phyloP scores from a whole-genome alignment of 1,140 invertebrate genomes.

The Diorhabda sublineata region DNA sequence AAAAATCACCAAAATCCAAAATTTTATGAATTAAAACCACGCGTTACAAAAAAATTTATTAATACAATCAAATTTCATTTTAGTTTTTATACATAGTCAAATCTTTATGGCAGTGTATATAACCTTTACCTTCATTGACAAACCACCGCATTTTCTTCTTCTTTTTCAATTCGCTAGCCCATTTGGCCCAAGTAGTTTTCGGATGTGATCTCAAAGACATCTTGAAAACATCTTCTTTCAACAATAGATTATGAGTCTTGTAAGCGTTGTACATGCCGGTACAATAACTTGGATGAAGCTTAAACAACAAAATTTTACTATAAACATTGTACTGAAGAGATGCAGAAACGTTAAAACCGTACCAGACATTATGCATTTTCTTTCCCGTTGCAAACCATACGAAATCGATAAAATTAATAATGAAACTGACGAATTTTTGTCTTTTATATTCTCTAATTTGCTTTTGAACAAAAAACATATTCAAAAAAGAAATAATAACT shows the following conservation, averaged over 20 bases:
- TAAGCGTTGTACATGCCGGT: constrained; percentile 25
- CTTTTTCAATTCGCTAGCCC: constrained; percentile 23
- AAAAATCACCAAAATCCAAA: no score
- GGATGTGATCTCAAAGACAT: constrained; percentile 22
- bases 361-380: no score
- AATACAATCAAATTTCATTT: neutral
- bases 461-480: no score
- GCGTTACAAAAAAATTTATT: no score
- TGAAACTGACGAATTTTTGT: no score
- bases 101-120: constrained; percentile 6
- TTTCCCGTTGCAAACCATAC: no score
- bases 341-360: no score
- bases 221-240: constrained; percentile 33
- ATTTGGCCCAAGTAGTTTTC: constrained; percentile 22
- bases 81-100: neutral
- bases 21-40: no score
- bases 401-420: no score
- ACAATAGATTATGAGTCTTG: constrained; percentile 28
- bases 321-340: no score
- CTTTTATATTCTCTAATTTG: no score
- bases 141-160: constrained; percentile 28
- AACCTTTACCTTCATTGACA: constrained; percentile 12
- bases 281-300: constrained; percentile 27
- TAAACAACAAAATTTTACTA: constrained; percentile 12
- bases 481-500: no score